Percentiles rank a stretch among this genome's conserved stretches.
phyloP scores from a whole-genome alignment of 2,797 vertebrate species.

The Falco novaeseelandiae region DNA sequence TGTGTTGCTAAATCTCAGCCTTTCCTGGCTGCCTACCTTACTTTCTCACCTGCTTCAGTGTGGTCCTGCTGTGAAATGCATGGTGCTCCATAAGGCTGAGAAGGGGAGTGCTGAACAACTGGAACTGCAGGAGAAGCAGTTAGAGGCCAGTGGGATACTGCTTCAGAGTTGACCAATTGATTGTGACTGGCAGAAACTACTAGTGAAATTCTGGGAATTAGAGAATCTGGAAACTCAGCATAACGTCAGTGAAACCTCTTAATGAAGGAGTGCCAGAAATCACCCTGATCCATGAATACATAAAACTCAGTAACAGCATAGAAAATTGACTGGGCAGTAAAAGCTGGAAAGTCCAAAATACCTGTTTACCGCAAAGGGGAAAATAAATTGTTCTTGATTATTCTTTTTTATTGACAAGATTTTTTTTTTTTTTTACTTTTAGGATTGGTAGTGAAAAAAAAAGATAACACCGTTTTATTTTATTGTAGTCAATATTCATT shows the following conservation, averaged over 20 bases:
- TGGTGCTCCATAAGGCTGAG: not conserved
- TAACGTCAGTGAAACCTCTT: not conserved
- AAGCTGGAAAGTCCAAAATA: not conserved
- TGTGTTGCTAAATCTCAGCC: constrained; percentile 3
- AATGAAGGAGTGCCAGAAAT: not conserved
- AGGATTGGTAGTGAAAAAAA: not conserved
- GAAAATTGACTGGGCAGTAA: not conserved
- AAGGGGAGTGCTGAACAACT: not conserved
- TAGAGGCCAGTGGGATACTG: not conserved
- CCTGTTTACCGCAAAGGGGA: fast-evolving
- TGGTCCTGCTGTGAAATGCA: constrained; percentile 8
- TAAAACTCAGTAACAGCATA: not conserved
- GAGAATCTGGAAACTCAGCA: not conserved
- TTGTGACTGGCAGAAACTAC: not conserved
- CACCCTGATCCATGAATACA: not conserved
- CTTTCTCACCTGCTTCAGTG: not conserved
- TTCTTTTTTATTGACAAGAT: not conserved
- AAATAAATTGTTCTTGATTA: not conserved
- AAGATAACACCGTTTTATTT: not conserved
- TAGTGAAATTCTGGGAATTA: not conserved
- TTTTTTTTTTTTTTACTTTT: not conserved
- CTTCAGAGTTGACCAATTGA: not conserved
- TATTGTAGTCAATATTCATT: not conserved
- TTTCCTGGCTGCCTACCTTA: not conserved
- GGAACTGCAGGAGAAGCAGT: not conserved